phyloP scores from a whole-genome alignment of 2,113 vertebrate genomes.

The Sclerurus mexicanus region DNA sequence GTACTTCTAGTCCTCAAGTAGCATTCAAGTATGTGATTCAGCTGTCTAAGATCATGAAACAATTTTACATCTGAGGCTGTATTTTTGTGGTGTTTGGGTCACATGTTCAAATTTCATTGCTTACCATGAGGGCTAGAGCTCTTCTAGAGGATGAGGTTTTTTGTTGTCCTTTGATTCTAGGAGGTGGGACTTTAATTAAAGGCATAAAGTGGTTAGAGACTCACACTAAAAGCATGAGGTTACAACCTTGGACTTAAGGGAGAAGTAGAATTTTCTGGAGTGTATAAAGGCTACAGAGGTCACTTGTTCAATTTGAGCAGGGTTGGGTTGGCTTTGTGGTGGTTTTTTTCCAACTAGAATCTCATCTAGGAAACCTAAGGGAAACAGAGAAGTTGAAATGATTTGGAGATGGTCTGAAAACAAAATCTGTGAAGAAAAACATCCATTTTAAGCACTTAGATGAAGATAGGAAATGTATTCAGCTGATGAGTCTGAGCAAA shows the following conservation, averaged over 20 bases:
- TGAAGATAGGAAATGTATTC: neutral
- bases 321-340: neutral
- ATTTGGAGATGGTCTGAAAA: neutral
- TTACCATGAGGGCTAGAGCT: neutral
- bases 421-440: neutral
- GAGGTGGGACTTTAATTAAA: neutral
- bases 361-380: neutral
- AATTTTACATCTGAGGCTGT: neutral
- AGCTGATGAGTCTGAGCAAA: neutral
- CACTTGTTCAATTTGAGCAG: neutral
- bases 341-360: neutral
- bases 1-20: neutral
- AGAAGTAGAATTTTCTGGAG: neutral
- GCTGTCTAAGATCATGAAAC: neutral
- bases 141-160: neutral
- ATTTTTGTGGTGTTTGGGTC: neutral
- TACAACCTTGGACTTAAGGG: neutral
- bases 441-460: neutral
- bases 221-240: neutral
- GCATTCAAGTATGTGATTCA: neutral
- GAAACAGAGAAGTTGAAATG: neutral
- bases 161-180: neutral
- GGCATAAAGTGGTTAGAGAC: neutral
- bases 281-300: neutral
- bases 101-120: neutral